Base-by-base conservation (phyloP, 2,888 invertebrate genomes). In the Cheilosia vulpina region DNA sequence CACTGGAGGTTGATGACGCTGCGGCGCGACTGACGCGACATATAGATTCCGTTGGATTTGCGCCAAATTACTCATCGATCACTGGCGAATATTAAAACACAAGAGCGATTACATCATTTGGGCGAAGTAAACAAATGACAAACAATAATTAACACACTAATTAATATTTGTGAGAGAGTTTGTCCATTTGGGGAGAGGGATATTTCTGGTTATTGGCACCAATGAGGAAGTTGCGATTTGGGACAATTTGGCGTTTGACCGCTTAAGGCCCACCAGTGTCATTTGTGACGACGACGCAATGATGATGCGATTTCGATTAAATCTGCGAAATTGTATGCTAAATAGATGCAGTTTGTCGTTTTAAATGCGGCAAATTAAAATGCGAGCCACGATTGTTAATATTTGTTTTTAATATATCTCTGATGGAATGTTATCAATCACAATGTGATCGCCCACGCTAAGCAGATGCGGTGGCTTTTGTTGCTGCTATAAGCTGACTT, bases 321-420 rank as follows among this genome's bases (percentile, higher is more conserved):
- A 79, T 83, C 79, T 78, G 45, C 63, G 15, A 79, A 69, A 73
- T 75, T 52, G 27, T 73, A 68, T 83, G 78, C 68, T 62, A 83
- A 83, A 63, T 34, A 75, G 58, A 79, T 84, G 83, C 83, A 84
- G 79, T 84, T 75, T 79, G 68, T 79, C 83, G 75, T 79, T 68
- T 83, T 68, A 11, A 43, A 45, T 73, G 73, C 19, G 24, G 41
- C n/a, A 50, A 45, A 50, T 73, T 66, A 60, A 47, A 43, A 77
- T 72, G 69, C 62, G 52, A 31, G 52, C 27, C 77, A 69, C 60
- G 77, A 69, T 45, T 34, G 24, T 38, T 63, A 38, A 73, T 63
- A 53, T 62, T 72, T 72, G 21, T 55, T 38, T 62, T 47, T 24
- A 15, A 24, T 31, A 52, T 27, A 24, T 47, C 65, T 31, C 60